Base-by-base conservation (phyloP, 2,888 invertebrate species). In the Fabriciana adippe region DNA sequence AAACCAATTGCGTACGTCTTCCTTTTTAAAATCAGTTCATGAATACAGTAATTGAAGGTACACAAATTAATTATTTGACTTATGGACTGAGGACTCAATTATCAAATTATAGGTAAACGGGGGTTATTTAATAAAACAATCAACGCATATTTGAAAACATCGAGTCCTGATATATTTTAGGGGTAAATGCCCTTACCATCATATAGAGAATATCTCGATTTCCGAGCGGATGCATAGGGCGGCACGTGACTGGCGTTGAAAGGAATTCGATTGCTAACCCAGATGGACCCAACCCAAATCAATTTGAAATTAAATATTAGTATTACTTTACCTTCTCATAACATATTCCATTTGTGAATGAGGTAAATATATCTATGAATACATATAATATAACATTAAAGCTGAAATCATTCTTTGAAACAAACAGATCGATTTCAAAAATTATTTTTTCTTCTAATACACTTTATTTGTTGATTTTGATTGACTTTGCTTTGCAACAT, bases 241-340 rank as follows among this genome's bases (percentile, higher is more conserved):
- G 57, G 70, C 71, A 87, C 87, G 87, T 88, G 87, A 87, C 81
- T 72, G 74, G 85, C 84, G 79, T 86, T 64, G 61, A 74, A 80
- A 83, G 78, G 79, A 79, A 83, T 81, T 81, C 84, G 81, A 85
- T 86, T 80, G 80, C 78, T 74, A 77, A 81, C 81, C 78, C 78
- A 80, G 79, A 75, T 79, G 77, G 76, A 74, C 74, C 77, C 81
- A 80, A 80, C 80, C 78, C 77, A 79, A 87, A 88, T 87, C 88
- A 84, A 87, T 88, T 87, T 84, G 70, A 87, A 85, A 87, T 88
- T 86, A 85, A 79, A 85, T 87, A 83, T 83, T 18, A 85, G 82
- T 83, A 83, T 84, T 79, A 83, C 81, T 82, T 47, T 26, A 59
- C n/a, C 45, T 41, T 41, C 57, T 57, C 21, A 57, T 45, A 59